Base-by-base conservation (phyloP, 2,888 invertebrate species). In the Stenolophus ochropezus region DNA sequence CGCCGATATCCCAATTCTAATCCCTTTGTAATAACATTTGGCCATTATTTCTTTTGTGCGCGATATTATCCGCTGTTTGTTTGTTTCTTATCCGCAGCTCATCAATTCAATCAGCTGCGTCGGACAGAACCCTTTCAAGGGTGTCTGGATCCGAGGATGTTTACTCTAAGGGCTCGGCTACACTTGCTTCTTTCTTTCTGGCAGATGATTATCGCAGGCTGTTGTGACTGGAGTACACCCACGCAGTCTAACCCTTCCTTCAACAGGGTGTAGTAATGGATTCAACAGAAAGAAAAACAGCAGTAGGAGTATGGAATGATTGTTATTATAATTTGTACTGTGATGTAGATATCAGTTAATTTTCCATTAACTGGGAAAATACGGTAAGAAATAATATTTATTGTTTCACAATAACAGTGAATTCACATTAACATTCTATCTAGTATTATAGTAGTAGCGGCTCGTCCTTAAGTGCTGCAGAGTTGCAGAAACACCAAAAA, bases 171-270 rank as follows among this genome's bases (percentile, higher is more conserved):
- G 56, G 25, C 33, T 27, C 51, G 21, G n/a, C 23, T 85, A 85
- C 85, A 85, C 81, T 82, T 73, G 79, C 82, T 83, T 84, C 85
- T 85, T 77, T 85, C 84, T 86, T 85, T 85, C 83, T 58, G 80
- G 14, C 80, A 84, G 85, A 86, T 86, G 85, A 85, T 85, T 83
- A 84, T 84, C 85, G 80, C 83, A 84, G 84, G 84, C 77, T 77
- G 61, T 77, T 77, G 61, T 77, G 47, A 6, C 8, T 42, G 33
- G 33, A 42, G 11, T 42, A 77, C 77, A 42, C 77, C 77, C 61
- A 56, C 77, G 42, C 61, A n/a, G 82, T 83, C 81, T 84, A 86
- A 86, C 85, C 86, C 85, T 84, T 85, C 84, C 11, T 42, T 42
- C 33, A 33, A 42, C 33, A 42, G 33, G 33, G 8, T 42, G 33